Base-by-base conservation (phyloP, 2,888 invertebrate species). In the Bombylius discolor region DNA sequence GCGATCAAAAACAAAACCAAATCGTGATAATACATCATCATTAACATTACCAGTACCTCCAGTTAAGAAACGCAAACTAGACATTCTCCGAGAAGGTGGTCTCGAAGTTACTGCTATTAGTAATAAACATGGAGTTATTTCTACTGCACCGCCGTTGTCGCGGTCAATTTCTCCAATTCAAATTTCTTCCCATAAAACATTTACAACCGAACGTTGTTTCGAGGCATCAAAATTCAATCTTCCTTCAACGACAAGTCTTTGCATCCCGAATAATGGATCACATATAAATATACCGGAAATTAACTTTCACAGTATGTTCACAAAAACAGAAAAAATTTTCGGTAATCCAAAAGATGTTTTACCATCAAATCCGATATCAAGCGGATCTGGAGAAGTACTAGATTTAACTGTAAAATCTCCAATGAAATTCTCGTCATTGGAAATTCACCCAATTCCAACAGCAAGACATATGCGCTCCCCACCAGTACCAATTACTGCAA, bases 11-110 rank as follows among this genome's bases (percentile, higher is more conserved):
- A 6, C 48, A 48, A 49, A 49, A n/a, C 45, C 34, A 11, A 44
- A 34, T 11, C 55, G 48, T 34, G 44, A 47, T n/a, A 49, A 12
- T 33, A 45, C 36, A 33, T 1, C 42, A 6, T 33, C 34, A 5
- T 39, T 11, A 14, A 6, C 57, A 32, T 52, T 58, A 39, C 5
- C 14, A 5, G 32, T 59, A 9, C 67, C 70, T 0, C 66, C 75
- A 13, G 79, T 85, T 60, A 85, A 85, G 70, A 80, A 79, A 63
- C 80, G 83, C 60, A 87, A 86, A 65, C 74, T 87, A 8, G 87
- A 87, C 62, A 86, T 87, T 48, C 74, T 88, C 46, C 83, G 85
- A 57, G 84, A 87, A 64, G 80, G 86, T 13, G 87, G 87, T 0
- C 72, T 87, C 5, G 87, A 87, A 67, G 87, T 87, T 3, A 87